Evolutionary conservation across 2,888 invertebrate species (phyloP).

Genomic region (Ctenicera cuprea): DNA sequence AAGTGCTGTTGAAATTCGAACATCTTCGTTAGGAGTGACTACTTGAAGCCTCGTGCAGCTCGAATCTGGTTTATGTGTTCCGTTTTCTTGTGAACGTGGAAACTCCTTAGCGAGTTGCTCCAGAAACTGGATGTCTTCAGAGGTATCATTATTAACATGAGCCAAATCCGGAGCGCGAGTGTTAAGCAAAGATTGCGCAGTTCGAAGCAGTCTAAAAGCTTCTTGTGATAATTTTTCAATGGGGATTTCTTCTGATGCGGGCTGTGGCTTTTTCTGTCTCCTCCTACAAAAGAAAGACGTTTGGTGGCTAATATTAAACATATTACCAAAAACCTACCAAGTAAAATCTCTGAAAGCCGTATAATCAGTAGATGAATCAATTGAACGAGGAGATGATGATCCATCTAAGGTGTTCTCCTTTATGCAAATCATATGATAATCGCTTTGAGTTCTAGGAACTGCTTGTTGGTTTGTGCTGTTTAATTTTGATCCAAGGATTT

Average conservation of each 20-base stretch:
- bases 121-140: conserved; percentile 68
- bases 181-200: conserved; percentile 79
- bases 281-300: conserved; percentile 63
- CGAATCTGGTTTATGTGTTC: conserved; percentile 65
- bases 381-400: conserved; percentile 29
- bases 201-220: conserved; percentile 79
- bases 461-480: conserved; percentile 66
- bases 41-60: conserved; percentile 68
- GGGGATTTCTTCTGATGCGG: conserved; percentile 73
- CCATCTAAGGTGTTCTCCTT: conserved; percentile 53
- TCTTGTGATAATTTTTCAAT: conserved; percentile 81
- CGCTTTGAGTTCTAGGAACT: conserved; percentile 74
- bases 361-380: conserved; percentile 66
- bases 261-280: conserved; percentile 68
- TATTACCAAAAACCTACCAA: conserved; percentile 70
- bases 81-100: conserved; percentile 60
- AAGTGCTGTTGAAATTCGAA: conserved; percentile 65
- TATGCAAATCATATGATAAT: conserved; percentile 72
- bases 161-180: conserved; percentile 79
- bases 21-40: conserved; percentile 64
- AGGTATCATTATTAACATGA: conserved; percentile 62
- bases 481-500: conserved; percentile 71
- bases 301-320: not conserved
- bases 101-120: conserved; percentile 70
- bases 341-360: conserved; percentile 76